Evolutionary conservation across 2,113 vertebrate genomes (phyloP).

Genomic region (Gallinago paraguaiae): DNA sequence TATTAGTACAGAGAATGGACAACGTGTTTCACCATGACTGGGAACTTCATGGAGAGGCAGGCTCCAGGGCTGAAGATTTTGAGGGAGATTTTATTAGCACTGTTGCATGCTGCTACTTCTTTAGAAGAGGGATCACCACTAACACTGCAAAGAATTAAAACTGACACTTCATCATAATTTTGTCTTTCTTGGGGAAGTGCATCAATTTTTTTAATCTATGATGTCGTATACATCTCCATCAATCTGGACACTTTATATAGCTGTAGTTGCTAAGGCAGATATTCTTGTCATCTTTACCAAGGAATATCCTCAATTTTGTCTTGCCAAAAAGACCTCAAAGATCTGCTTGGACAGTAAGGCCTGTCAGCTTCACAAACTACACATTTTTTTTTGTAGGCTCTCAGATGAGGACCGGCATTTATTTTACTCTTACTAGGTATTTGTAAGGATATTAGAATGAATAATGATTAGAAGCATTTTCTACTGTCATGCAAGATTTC

Average conservation of each 20-base stretch:
- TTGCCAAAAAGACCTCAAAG: neutral
- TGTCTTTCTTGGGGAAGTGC: neutral
- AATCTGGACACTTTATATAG: neutral
- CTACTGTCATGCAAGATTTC: neutral
- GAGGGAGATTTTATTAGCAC: neutral
- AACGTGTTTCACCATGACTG: neutral
- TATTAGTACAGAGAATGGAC: neutral
- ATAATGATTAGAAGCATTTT: neutral
- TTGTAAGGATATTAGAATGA: neutral
- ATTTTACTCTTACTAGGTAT: neutral
- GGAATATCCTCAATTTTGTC: neutral
- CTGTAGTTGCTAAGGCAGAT: neutral
- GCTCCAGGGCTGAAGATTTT: neutral
- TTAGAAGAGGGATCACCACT: neutral
- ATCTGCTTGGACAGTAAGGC: neutral
- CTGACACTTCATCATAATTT: neutral
- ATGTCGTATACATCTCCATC: neutral
- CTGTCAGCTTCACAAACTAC: neutral
- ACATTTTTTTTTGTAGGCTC: neutral
- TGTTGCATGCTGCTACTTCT: neutral
- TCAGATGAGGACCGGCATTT: neutral
- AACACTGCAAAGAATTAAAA: neutral
- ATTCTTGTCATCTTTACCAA: neutral
- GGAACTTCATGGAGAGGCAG: neutral
- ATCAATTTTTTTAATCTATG: neutral